These are phyloP conservation scores for Aythya baeri DNA, from an alignment of 2,113 vertebrate genomes.

Conservation along the genomic window DNA sequence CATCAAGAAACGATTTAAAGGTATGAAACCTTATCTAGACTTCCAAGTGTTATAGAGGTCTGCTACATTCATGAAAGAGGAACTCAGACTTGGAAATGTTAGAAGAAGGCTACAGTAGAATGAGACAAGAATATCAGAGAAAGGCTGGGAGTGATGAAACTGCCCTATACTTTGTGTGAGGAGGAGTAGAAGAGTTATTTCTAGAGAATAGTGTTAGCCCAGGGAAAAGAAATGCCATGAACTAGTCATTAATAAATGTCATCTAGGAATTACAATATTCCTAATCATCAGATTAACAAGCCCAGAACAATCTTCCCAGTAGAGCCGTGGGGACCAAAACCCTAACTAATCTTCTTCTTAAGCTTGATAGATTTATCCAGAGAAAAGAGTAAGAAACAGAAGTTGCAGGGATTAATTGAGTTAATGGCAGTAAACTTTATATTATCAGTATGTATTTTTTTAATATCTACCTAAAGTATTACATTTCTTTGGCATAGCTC, in stretches of 20 bases:
- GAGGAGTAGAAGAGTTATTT: neutral
- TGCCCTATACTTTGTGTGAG: neutral
- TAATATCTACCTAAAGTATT: neutral
- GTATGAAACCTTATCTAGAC: neutral
- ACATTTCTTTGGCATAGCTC: neutral
- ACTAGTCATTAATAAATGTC: neutral
- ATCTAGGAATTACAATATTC: neutral
- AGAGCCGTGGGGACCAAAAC: neutral
- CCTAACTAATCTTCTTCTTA: neutral
- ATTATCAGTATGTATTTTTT: neutral
- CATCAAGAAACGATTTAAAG: neutral
- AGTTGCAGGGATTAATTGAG: neutral
- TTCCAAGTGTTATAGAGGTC: accelerated
- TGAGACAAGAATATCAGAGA: neutral
- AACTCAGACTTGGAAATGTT: neutral
- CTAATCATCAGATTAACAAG: neutral
- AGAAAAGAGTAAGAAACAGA: neutral
- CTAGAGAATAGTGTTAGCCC: neutral
- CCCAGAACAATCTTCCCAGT: neutral
- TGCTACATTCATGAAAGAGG: neutral
- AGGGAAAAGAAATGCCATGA: neutral
- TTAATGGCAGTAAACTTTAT: neutral
- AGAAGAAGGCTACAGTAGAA: neutral
- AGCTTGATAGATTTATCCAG: neutral
- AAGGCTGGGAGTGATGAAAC: neutral